Evolutionary conservation across 2,113 vertebrate species (phyloP), one percentile per base, ranked within the genome.

Genomic region (Microcebus lehilahytsara): DNA sequence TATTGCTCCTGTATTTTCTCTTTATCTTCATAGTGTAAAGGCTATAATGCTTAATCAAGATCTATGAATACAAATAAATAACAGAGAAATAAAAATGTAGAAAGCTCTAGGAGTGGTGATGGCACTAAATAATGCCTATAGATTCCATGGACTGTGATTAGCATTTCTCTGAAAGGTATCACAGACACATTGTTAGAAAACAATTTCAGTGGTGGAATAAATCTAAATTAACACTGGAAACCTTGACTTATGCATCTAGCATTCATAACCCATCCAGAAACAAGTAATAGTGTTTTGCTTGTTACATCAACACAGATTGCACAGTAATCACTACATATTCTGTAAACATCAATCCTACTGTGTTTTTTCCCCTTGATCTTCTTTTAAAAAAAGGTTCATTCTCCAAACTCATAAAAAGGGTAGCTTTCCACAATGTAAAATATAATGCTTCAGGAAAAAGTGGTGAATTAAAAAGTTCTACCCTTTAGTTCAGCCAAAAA

Each of bases 1-100:
- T 40, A 30, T 64, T 96, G 84, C 66, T 97, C 66, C 78, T 78
- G 79, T 92, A 97, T 94, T 97, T 96, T 93, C 66, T 97, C 86
- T 56, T 97, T 96, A 93, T 96, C 92, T 79, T 84, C 69, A 37
- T 53, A 85, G 34, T 60, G 8, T 69, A 69, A 40, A 1, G 93
- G 88, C 88, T 96, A 91, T 40, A 85, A 49, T 53, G 75, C 75
- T 95, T 97, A 96, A 94, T 95, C 85, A 96, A 91, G 92, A 93
- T n/a, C 25, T 34, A 96, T 62, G 91, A 98, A 95, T 16, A 80
- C 67, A 77, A 96, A 97, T 75, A 93, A 67, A 17, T 37, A 96
- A 97, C 60, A 92, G 87, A 40, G 72, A 91, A 85, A 92, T 85
- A 81, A 96, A 96, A 91, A 86, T 53, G 74, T 42, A 42, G 77